phyloP scores from a whole-genome alignment of 2,888 invertebrate genomes.

The Harpalus rubripes region DNA sequence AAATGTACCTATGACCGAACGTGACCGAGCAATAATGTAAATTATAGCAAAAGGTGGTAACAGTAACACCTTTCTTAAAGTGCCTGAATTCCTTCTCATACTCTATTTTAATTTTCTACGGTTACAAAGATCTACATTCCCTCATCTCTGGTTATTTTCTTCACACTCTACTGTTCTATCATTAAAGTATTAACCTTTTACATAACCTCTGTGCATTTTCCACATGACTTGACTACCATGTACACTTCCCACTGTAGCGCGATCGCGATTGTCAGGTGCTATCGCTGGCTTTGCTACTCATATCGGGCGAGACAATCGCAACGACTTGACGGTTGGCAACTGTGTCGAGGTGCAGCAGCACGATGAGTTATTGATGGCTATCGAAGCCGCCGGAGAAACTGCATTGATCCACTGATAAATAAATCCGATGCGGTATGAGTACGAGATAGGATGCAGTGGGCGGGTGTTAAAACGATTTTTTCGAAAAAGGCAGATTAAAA shows the following conservation, averaged over 20 bases:
- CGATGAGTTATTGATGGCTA: slow-evolving; percentile 64
- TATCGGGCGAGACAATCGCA: slow-evolving; percentile 29
- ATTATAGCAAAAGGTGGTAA: too few relatives aligned
- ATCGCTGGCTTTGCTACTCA: not conserved
- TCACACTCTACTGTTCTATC: too few relatives aligned
- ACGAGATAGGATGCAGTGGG: not conserved
- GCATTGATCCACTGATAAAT: slow-evolving; percentile 2
- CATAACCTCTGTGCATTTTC: not conserved
- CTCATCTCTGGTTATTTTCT: too few relatives aligned
- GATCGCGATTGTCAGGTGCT: not conserved
- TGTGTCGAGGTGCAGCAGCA: slow-evolving; percentile 44
- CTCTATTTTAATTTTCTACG: too few relatives aligned
- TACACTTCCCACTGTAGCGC: not conserved
- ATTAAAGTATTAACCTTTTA: not conserved
- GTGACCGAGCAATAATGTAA: too few relatives aligned
- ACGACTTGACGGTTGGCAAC: slow-evolving; percentile 9
- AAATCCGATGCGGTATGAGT: not conserved
- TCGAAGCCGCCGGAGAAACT: slow-evolving; percentile 23
- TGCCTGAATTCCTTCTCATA: too few relatives aligned
- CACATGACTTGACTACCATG: not conserved
- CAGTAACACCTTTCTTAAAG: too few relatives aligned
- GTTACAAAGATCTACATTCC: too few relatives aligned
- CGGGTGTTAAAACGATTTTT: not conserved
- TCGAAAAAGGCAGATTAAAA: not conserved
- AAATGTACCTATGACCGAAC: too few relatives aligned